Evolutionary conservation across 2,113 vertebrate genomes (phyloP).

Genomic region (Platichthys stellatus): DNA sequence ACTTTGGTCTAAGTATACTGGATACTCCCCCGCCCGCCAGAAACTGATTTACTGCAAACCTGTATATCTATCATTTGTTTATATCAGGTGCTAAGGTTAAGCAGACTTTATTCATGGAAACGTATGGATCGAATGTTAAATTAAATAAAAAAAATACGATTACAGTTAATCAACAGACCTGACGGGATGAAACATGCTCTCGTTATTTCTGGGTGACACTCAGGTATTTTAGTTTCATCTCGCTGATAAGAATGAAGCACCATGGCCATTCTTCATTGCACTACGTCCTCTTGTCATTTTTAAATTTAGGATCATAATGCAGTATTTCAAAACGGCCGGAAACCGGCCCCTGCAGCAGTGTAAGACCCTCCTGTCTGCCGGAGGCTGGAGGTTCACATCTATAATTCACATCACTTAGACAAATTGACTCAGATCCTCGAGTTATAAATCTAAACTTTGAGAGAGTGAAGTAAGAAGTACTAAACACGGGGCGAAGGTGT

Average conservation of each 20-base stretch:
- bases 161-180: not conserved
- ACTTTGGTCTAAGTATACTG: too few species aligned
- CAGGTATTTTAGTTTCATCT: not conserved
- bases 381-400: not conserved
- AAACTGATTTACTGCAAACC: not conserved
- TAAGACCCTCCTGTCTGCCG: not conserved
- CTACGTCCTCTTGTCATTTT: not conserved
- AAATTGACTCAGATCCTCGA: too few species aligned
- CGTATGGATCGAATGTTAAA: too few species aligned
- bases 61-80: not conserved
- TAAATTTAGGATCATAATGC: not conserved
- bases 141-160: too few species aligned
- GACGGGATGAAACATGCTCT: conserved; percentile 1
- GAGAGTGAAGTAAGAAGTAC: too few species aligned
- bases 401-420: too few species aligned
- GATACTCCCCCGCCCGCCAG: not conserved
- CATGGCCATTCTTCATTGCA: not conserved
- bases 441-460: too few species aligned
- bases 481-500: too few species aligned
- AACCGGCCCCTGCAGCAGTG: not conserved
- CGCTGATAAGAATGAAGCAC: not conserved
- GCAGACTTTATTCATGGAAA: too few species aligned
- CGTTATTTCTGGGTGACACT: conserved; percentile 7
- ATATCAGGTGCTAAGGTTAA: not conserved
- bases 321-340: not conserved